Evolutionary conservation across 2,797 vertebrate species (phyloP).

Genomic region (Tokudaia tokunoshimensis): DNA sequence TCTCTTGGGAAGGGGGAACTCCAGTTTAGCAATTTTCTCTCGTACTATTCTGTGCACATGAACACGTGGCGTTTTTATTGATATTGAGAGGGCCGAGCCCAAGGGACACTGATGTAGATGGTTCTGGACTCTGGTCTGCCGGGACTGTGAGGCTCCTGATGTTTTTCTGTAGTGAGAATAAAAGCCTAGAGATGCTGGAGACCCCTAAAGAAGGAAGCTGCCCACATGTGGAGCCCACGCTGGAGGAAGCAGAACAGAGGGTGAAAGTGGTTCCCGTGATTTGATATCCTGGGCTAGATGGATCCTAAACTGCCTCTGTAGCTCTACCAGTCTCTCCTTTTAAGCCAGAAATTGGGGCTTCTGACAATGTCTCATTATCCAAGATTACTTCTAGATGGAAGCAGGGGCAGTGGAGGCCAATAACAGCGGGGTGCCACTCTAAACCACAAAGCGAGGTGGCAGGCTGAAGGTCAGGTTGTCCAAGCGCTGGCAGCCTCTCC

Average conservation of each 20-base stretch:
- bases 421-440: too few species aligned
- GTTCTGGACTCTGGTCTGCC: not conserved
- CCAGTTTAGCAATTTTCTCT: not conserved
- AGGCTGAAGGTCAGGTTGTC: not conserved
- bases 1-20: not conserved
- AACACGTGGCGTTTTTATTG: not conserved
- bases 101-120: too few species aligned
- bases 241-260: not conserved
- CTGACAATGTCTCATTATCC: not conserved
- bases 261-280: not conserved
- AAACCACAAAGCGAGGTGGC: not conserved
- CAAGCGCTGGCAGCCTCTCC: not conserved
- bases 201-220: not conserved
- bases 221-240: not conserved
- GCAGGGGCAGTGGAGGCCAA: not conserved
- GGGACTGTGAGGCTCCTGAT: not conserved
- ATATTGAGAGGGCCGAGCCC: too few species aligned
- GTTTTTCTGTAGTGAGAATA: not conserved
- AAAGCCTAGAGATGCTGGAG: not conserved
- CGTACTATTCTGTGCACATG: not conserved
- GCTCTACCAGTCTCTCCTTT: not conserved
- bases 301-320: not conserved
- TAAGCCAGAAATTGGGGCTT: not conserved
- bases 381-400: not conserved
- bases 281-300: not conserved